Evolutionary conservation across 2,113 vertebrate species (phyloP), one percentile per base, ranked within the genome.

Genomic region (Brachionichthys hirsutus): DNA sequence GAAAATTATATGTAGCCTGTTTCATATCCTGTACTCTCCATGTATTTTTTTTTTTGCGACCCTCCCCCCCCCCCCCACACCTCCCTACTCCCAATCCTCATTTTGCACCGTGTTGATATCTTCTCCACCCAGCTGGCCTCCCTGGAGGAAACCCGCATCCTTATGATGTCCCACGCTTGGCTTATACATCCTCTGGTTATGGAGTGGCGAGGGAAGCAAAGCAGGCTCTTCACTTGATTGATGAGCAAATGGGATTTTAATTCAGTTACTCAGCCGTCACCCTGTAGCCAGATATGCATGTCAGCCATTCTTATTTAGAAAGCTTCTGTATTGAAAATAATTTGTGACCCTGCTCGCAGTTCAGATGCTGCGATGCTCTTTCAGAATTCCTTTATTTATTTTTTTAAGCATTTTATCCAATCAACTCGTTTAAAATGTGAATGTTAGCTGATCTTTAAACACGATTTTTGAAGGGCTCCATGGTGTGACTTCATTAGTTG

Each of bases 201-300:
- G 41, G 17, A 86, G 72, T 53, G 72, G 66, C 73, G 65, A 79
- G 82, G 12, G 36, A 10, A 38, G 36, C 65, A 70, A 75, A 69
- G 70, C 75, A 78, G 54, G 24, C 78, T 80, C 73, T 63, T 73
- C 56, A 70, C 70, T 75, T 86, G 78, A 87, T 87, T 87, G 84
- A 87, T 87, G 85, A 82, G 81, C 70, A 85, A 88, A 87, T 84
- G 74, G 82, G 82, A 82, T 86, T 88, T 80, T 87, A 88, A 89
- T 88, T 85, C 65, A 72, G 81, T 86, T 86, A 88, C 77, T 79
- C 82, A 86, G 78, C 76, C 59, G 44, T 86, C 80, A 70, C 78
- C 85, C 85, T 40, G 66, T 61, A 70, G 88, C 73, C 54, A 75
- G 75, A 86, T 87, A 72, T 86, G 69, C 70, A 70, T 79, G 70